A percentile compares a stretch with the other conserved stretches of the same genome.
Conservation (phyloP, 2,113 vertebrate species). For the Nerophis lumbriciformis region DNA sequence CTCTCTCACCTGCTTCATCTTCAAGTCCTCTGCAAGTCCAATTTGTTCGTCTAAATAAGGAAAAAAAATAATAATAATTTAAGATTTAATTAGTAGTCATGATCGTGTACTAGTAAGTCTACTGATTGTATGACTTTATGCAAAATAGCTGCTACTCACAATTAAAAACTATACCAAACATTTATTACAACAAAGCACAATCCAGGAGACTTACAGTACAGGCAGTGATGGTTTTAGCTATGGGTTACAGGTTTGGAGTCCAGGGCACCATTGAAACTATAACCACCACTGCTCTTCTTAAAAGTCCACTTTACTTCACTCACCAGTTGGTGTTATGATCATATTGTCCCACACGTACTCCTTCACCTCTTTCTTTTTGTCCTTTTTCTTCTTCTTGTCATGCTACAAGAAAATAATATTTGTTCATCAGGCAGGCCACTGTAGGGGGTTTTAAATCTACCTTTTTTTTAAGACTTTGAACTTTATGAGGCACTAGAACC, state of each 20-base stretch:
- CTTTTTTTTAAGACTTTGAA: too few species aligned
- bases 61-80: background rate
- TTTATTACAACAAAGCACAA: too few species aligned
- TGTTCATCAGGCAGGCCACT: background rate
- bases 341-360: constrained; percentile 21
- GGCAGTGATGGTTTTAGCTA: too few species aligned
- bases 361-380: constrained; percentile 15
- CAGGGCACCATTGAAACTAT: too few species aligned
- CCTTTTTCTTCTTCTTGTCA: constrained; percentile 47
- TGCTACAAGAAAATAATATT: constrained; percentile 24
- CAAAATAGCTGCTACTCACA: background rate
- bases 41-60: background rate
- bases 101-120: background rate
- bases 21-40: background rate
- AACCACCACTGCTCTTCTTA: too few species aligned
- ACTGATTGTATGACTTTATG: background rate
- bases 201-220: background rate
- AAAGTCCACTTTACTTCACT: constrained; percentile 3
- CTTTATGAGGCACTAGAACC: too few species aligned
- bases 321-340: constrained; percentile 22
- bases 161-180: background rate
- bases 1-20: constrained; percentile 20
- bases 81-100: background rate
- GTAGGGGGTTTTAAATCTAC: too few species aligned
- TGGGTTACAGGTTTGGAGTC: too few species aligned